Conservation (phyloP, 2,113 vertebrate species). For the Vidua chalybeata region DNA sequence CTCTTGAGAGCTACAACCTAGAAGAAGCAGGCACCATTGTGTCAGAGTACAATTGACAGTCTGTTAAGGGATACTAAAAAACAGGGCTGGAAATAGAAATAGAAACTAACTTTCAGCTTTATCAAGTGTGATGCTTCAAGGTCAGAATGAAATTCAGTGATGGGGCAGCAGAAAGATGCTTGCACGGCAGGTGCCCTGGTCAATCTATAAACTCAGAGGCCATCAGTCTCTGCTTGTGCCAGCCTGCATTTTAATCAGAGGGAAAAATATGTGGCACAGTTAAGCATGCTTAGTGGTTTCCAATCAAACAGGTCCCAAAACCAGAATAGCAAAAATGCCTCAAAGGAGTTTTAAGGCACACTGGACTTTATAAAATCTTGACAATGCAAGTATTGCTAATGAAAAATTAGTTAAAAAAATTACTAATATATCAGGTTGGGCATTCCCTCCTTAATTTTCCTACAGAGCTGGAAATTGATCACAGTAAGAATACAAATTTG, state of each 20-base stretch:
- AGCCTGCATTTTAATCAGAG: constrained; percentile 62
- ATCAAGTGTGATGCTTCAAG: constrained; percentile 70
- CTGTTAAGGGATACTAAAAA: constrained; percentile 55
- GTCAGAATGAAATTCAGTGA: constrained; percentile 68
- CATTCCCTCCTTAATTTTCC: not conserved
- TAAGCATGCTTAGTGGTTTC: constrained; percentile 32
- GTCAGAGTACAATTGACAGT: constrained; percentile 50
- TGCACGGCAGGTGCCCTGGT: constrained; percentile 69
- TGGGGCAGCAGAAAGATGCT: constrained; percentile 69
- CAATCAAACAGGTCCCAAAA: constrained; percentile 9
- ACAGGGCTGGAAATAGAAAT: constrained; percentile 59
- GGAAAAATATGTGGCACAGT: constrained; percentile 37
- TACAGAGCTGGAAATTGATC: not conserved
- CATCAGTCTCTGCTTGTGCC: constrained; percentile 64
- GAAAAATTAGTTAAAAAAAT: not conserved
- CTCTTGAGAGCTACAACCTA: not conserved
- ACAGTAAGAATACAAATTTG: not conserved
- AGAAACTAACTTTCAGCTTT: constrained; percentile 68
- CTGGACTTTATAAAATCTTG: not conserved
- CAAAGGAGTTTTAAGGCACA: not conserved
- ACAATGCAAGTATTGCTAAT: not conserved
- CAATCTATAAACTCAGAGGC: constrained; percentile 71
- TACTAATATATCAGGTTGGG: not conserved
- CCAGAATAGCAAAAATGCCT: not conserved
- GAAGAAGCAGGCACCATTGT: not conserved